These are phyloP conservation scores for Thelaira solivaga DNA, from an alignment of 2,888 invertebrate genomes.

Conservation along the genomic window DNA sequence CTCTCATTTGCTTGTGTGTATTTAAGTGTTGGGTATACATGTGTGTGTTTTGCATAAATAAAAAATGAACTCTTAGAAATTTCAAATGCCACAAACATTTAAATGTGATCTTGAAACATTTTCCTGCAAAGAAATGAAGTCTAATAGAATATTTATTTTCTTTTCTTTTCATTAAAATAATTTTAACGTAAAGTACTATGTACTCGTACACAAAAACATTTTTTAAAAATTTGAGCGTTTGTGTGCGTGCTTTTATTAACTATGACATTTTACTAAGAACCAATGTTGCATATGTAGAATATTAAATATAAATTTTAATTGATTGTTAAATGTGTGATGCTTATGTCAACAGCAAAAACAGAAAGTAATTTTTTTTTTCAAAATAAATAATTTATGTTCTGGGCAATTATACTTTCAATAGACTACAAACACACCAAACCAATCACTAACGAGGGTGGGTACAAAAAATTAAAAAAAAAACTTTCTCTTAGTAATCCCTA, in stretches of 20 bases:
- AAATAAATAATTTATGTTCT: constrained; percentile 7
- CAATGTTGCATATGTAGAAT: neutral
- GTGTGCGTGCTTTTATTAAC: neutral
- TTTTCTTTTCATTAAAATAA: no score
- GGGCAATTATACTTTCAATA: constrained; percentile 5
- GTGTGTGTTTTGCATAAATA: constrained; percentile 11
- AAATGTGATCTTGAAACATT: constrained; percentile 52
- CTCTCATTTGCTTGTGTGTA: neutral
- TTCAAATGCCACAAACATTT: no score
- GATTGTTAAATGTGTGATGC: constrained; percentile 27
- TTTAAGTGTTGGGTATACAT: neutral
- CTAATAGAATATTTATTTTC: no score
- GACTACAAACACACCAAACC: neutral
- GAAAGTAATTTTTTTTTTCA: neutral
- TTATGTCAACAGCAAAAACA: neutral
- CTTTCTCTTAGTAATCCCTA: no score
- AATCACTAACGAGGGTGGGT: no score
- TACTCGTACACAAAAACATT: neutral
- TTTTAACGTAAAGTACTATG: neutral
- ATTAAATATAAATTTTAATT: neutral
- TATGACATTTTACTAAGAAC: constrained; percentile 17
- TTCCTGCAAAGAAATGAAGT: constrained; percentile 15
- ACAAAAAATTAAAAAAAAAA: neutral
- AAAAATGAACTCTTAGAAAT: no score
- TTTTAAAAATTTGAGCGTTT: no score